Percentiles rank a stretch among this genome's conserved stretches.
Evolutionary conservation across 1,140 invertebrate genomes (phyloP).

Genomic region (Propsilocerus akamusi): DNA sequence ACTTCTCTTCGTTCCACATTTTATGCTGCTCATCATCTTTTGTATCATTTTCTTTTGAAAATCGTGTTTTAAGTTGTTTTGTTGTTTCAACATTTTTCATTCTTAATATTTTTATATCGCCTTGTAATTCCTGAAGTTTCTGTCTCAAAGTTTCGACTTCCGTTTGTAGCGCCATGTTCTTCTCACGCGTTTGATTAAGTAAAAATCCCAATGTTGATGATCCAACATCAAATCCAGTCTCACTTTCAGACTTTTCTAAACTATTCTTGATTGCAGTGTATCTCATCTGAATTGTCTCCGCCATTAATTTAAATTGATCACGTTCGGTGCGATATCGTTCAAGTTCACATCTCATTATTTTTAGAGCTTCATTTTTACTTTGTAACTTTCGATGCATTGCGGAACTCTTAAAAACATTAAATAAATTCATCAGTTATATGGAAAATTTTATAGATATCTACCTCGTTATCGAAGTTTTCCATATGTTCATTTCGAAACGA

Average conservation of each 20-base stretch:
- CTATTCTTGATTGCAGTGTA: slow-evolving; percentile 31
- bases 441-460: slow-evolving; percentile 5
- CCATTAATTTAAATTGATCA: slow-evolving; percentile 65
- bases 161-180: slow-evolving; percentile 43
- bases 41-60: slow-evolving; percentile 9
- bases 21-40: slow-evolving; percentile 18
- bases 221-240: slow-evolving; percentile 6
- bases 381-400: slow-evolving; percentile 49
- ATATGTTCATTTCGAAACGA: no score
- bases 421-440: background rate
- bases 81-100: slow-evolving; percentile 8
- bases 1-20: slow-evolving; percentile 30
- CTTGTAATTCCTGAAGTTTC: slow-evolving; percentile 48
- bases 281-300: slow-evolving; percentile 53
- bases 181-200: slow-evolving; percentile 37
- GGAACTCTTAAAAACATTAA: slow-evolving; percentile 26
- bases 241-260: slow-evolving; percentile 9
- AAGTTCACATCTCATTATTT: slow-evolving; percentile 55
- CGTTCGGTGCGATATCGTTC: slow-evolving; percentile 58
- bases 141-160: slow-evolving; percentile 51
- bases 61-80: slow-evolving; percentile 12
- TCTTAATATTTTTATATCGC: slow-evolving; percentile 46
- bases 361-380: slow-evolving; percentile 59
- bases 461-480: slow-evolving; percentile 18
- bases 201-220: slow-evolving; percentile 19